Conservation (phyloP, 1,140 invertebrate genomes). For the Neodiprion fabricii region DNA sequence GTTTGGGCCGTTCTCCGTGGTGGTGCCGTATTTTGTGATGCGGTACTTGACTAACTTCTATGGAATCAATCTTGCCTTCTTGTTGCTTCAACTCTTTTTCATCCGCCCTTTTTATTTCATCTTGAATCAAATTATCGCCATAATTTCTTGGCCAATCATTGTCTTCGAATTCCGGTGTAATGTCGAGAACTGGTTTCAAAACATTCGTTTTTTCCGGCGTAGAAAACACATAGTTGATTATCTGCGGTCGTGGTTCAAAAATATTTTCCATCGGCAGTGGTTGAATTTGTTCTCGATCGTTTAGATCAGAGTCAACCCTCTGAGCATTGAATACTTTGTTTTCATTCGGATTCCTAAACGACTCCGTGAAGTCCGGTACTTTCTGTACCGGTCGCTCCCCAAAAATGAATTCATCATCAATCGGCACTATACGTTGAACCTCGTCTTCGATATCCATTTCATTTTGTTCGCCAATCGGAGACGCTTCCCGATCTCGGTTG, state of each 20-base stretch:
- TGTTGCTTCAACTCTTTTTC: constrained; percentile 5
- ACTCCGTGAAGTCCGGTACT: background rate
- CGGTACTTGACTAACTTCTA: constrained; percentile 44
- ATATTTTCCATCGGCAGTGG: constrained; percentile 34
- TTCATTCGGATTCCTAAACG: background rate
- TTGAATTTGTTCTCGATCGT: background rate
- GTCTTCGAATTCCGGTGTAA: background rate
- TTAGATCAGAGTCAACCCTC: background rate
- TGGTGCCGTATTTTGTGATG: constrained; percentile 46
- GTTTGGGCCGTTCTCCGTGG: constrained; percentile 41
- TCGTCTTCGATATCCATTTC: constrained; percentile 9
- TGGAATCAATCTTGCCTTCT: constrained; percentile 36
- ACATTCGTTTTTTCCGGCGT: constrained; percentile 13
- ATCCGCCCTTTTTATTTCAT: constrained; percentile 23
- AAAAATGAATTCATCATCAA: background rate
- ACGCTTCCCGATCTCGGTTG: background rate
- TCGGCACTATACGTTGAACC: constrained; percentile 4
- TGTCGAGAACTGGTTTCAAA: background rate
- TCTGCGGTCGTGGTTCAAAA: constrained; percentile 41
- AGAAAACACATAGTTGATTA: constrained; percentile 44
- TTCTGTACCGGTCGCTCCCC: background rate
- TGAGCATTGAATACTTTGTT: background rate
- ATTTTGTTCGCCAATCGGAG: background rate
- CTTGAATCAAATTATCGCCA: constrained; percentile 30
- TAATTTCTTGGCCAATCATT: constrained; percentile 24